A percentile compares a stretch with the other conserved stretches of the same genome.
Evolutionary conservation across 2,888 invertebrate species (phyloP).

Genomic region (Zeuzera pyrina): DNA sequence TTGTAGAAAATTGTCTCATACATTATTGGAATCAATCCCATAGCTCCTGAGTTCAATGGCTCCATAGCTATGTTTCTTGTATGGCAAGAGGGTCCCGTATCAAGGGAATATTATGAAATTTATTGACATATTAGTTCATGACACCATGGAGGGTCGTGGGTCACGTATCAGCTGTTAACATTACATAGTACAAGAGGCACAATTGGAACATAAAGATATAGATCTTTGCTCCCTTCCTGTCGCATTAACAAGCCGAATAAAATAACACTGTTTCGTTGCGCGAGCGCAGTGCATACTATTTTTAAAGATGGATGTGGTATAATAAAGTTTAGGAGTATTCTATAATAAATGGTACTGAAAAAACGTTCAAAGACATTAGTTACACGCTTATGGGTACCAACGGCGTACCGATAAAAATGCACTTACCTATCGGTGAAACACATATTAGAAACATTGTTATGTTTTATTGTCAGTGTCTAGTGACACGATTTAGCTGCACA

Average conservation of each 20-base stretch:
- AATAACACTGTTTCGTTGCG: slow-evolving; percentile 4
- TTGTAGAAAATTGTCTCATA: too few species aligned
- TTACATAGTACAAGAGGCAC: slow-evolving; percentile 13
- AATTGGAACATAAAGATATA: slow-evolving; percentile 54
- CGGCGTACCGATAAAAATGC: too few species aligned
- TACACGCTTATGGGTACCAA: too few species aligned
- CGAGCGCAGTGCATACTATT: background rate
- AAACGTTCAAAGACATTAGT: too few species aligned
- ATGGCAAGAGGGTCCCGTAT: too few species aligned
- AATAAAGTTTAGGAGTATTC: slow-evolving; percentile 6
- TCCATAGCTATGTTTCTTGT: too few species aligned
- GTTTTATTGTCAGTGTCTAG: too few species aligned
- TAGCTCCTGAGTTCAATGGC: background rate
- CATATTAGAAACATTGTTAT: too few species aligned
- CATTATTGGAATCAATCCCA: background rate
- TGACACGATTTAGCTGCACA: too few species aligned
- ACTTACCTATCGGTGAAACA: too few species aligned
- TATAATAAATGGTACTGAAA: too few species aligned
- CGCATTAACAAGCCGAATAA: slow-evolving; percentile 21
- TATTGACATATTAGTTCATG: background rate
- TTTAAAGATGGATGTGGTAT: slow-evolving; percentile 4
- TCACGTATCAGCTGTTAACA: background rate
- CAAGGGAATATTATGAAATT: background rate
- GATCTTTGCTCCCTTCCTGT: slow-evolving; percentile 46
- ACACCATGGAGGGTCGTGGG: slow-evolving; percentile 5